Percentiles rank a stretch among this genome's conserved stretches.
phyloP scores from a whole-genome alignment of 2,113 vertebrate species.

The rat (Rattus norvegicus) region DNA sequence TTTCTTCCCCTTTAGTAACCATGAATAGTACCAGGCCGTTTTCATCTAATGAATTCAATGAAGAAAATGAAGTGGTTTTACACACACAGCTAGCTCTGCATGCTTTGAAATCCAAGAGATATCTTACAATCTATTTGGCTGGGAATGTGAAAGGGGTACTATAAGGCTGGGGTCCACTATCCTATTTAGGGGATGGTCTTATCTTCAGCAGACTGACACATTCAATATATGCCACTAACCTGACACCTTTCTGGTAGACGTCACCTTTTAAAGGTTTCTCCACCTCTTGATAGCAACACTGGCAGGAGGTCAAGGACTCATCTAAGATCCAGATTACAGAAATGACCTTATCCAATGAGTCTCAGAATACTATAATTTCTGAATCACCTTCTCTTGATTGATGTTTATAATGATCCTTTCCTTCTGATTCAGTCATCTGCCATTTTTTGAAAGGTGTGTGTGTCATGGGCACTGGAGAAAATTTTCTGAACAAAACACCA shows the following conservation, averaged over 20 bases:
- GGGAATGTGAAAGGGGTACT: not conserved
- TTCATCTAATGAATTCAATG: not conserved
- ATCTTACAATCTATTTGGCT: too few species aligned
- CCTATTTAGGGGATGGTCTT: not conserved
- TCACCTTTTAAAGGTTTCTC: not conserved
- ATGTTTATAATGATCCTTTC: not conserved
- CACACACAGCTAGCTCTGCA: not conserved
- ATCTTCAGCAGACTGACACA: not conserved
- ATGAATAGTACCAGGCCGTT: not conserved
- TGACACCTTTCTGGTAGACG: not conserved
- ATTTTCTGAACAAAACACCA: too few species aligned
- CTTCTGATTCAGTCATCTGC: not conserved
- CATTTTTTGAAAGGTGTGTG: not conserved
- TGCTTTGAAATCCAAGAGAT: too few species aligned
- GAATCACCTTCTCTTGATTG: not conserved
- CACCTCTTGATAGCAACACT: not conserved
- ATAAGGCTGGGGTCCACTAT: not conserved
- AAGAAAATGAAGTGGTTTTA: not conserved
- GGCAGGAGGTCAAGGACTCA: not conserved
- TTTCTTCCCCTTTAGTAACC: not conserved
- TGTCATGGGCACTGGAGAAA: too few species aligned
- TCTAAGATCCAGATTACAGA: not conserved
- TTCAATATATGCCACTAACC: not conserved
- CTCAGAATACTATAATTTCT: not conserved
- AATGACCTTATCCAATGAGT: not conserved